Evolutionary conservation across 2,113 vertebrate species (phyloP).

Genomic region (Stomatorhinus ivindoensis): DNA sequence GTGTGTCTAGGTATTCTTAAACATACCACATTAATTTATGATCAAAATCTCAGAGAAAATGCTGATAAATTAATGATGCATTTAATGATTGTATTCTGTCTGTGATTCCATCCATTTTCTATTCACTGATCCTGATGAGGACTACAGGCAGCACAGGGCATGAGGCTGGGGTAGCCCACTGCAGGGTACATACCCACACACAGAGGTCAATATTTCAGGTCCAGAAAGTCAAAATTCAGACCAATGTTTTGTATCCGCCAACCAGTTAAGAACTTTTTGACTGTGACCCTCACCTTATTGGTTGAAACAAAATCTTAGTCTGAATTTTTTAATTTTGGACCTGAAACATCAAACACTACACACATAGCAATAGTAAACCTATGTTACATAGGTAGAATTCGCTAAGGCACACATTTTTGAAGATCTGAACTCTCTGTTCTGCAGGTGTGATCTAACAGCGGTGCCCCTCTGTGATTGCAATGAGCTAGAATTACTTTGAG

Average conservation of each 20-base stretch:
- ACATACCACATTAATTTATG: too few species aligned
- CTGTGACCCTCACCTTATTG: background rate
- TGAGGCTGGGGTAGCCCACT: too few species aligned
- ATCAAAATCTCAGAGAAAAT: background rate
- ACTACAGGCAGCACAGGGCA: background rate
- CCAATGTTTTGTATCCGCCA: background rate
- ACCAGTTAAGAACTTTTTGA: background rate
- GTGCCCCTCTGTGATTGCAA: background rate
- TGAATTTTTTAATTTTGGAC: too few species aligned
- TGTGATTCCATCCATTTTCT: background rate
- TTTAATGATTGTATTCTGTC: background rate
- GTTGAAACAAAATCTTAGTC: background rate
- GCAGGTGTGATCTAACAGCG: background rate
- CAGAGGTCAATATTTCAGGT: background rate
- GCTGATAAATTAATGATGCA: background rate
- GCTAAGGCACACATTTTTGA: background rate
- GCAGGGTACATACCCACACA: background rate
- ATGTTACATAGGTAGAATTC: background rate
- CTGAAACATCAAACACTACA: background rate
- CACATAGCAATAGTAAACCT: background rate
- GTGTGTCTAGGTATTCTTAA: too few species aligned
- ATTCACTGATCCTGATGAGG: background rate
- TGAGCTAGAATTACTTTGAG: background rate
- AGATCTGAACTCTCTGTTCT: background rate
- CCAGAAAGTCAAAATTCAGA: background rate